Evolutionary conservation across 2,113 vertebrate species (phyloP), one percentile per base, ranked within the genome.

Genomic region (Dromiciops gliroides): DNA sequence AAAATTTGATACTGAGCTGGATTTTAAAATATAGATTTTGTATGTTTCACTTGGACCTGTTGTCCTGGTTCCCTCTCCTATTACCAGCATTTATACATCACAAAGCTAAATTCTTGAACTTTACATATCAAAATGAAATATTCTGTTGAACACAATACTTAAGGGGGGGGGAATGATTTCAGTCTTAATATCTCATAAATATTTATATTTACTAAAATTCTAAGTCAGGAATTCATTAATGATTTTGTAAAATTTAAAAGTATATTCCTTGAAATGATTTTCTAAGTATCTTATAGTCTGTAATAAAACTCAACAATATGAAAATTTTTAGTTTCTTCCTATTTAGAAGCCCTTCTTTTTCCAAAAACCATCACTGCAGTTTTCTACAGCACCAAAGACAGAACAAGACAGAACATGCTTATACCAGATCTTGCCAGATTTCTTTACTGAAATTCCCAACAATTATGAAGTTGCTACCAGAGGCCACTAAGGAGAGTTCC

Each of bases 241-340:
- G 93, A 92, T 83, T 95, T 90, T 95, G 37, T 75, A 94, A 92
- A 93, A 89, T 93, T 56, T 47, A 22, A 92, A 67, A 11, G 12
- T 60, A 94, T 90, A 96, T 95, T 94, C n/a, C 53, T 95, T 95
- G 60, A 94, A 95, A 95, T 50, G 48, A 75, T 75, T 91, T 90
- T 2, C 47, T 14, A 94, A 91, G 5, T 75, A 92, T 47, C 8
- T 16, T 94, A 53, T 83, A 91, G 89, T 93, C 3, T 12, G 91
- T 92, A 83, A 44, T 44, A 44, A 67, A 37, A 67, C 28, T 37
- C 19, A 83, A 44, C 16, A 44, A 6, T 8, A 44, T 44, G 6
- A 83, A 83, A 83, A 83, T 7, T 7, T 44, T 8, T 0, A 83
- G 44, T 22, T 83, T 83, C n/a, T 23, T 83, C n/a, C 19, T 90